phyloP scores from a whole-genome alignment of 2,113 vertebrate genomes.

The Cinclus cinclus region DNA sequence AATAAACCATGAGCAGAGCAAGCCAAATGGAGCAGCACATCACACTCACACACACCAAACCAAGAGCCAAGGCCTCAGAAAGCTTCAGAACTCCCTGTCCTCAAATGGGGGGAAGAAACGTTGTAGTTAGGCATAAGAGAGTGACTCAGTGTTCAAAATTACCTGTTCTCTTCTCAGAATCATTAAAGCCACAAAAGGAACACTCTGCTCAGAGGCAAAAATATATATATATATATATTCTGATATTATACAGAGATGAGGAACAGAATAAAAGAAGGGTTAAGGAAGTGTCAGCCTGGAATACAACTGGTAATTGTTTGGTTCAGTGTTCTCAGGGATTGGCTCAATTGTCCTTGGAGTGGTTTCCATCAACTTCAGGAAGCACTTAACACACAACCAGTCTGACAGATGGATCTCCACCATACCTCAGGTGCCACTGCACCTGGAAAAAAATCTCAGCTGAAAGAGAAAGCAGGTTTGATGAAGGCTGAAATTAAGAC shows the following conservation, averaged over 20 bases:
- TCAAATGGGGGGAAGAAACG: not conserved
- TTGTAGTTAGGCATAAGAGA: not conserved
- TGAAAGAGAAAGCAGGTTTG: not conserved
- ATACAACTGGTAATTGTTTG: not conserved
- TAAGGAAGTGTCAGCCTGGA: conserved; percentile 7
- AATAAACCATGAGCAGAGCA: conserved; percentile 9
- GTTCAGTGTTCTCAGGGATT: not conserved
- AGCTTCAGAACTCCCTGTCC: not conserved
- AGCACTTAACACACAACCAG: not conserved
- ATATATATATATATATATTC: not conserved
- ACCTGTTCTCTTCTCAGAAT: conserved; percentile 19
- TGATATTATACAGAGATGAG: not conserved
- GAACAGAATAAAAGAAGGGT: not conserved
- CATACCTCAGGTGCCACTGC: not conserved
- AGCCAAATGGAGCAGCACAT: conserved; percentile 39
- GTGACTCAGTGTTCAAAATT: not conserved
- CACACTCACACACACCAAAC: not conserved
- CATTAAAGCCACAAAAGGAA: not conserved
- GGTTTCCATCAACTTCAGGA: not conserved
- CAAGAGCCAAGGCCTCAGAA: conserved; percentile 18
- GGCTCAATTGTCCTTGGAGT: not conserved
- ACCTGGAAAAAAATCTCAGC: not conserved
- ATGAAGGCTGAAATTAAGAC: not conserved
- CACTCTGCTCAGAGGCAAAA: not conserved
- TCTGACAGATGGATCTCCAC: not conserved